These are phyloP conservation scores for Bombus balteatus DNA, from an alignment of 1,140 invertebrate genomes.

Conservation along the genomic window DNA sequence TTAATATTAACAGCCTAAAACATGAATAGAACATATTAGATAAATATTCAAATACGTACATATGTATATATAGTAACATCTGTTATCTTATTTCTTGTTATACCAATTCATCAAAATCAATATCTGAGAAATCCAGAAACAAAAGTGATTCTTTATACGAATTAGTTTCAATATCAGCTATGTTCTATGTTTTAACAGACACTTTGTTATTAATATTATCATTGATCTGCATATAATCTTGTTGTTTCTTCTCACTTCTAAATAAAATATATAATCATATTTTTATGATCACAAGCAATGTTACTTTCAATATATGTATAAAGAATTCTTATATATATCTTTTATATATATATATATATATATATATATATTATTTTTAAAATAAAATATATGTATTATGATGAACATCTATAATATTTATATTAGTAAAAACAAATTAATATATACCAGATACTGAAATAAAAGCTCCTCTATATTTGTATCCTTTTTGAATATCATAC, in stretches of 20 bases:
- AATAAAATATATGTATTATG: neutral
- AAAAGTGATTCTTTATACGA: neutral
- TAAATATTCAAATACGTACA: neutral
- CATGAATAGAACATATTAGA: slow-evolving; percentile 13
- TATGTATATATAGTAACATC: neutral
- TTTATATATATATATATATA: no score
- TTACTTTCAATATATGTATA: neutral
- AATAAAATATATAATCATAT: neutral
- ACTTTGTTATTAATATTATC: neutral
- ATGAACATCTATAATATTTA: neutral
- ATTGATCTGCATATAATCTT: neutral
- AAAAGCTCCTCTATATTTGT: slow-evolving; percentile 65
- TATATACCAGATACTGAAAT: slow-evolving; percentile 57
- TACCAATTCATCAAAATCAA: slow-evolving; percentile 48
- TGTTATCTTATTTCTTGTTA: neutral
- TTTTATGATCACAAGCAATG: neutral
- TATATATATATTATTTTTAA: neutral
- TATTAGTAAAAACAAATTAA: neutral
- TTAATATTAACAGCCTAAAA: slow-evolving; percentile 43
- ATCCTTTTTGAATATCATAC: slow-evolving; percentile 64
- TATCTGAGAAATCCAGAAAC: neutral
- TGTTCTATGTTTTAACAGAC: slow-evolving; percentile 13
- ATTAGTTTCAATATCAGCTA: neutral
- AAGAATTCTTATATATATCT: neutral
- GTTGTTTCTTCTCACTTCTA: neutral